phyloP scores from a whole-genome alignment of 2,888 invertebrate genomes.

The Callinectes sapidus region DNA sequence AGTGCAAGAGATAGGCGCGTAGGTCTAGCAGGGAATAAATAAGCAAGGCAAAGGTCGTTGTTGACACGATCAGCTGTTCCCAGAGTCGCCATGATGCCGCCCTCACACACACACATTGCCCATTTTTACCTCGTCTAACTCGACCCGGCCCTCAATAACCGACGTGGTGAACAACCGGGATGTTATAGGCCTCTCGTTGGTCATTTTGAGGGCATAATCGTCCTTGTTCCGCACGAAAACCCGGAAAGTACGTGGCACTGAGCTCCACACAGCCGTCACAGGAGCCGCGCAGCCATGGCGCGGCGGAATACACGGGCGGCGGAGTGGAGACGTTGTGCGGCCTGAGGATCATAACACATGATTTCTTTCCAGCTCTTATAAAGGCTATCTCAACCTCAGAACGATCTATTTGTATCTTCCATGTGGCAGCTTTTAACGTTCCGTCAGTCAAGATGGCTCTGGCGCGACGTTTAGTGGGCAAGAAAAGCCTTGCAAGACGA shows the following conservation, averaged over 20 bases:
- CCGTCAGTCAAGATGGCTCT: neutral
- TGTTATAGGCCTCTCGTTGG: constrained; percentile 68
- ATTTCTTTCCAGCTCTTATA: neutral
- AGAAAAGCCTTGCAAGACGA: constrained; percentile 36
- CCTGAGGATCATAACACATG: constrained; percentile 41
- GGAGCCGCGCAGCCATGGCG: constrained; percentile 73
- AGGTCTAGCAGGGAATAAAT: neutral
- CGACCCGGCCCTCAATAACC: constrained; percentile 71
- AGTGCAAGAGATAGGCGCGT: neutral
- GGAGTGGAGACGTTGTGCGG: constrained; percentile 52
- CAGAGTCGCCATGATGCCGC: constrained; percentile 32
- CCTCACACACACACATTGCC: constrained; percentile 6
- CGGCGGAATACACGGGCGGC: constrained; percentile 58
- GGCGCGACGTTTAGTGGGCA: neutral
- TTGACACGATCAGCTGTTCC: constrained; percentile 73
- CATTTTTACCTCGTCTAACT: constrained; percentile 71
- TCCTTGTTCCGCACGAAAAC: constrained; percentile 61
- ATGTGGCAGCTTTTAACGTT: neutral
- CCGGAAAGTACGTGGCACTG: constrained; percentile 50
- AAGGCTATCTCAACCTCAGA: neutral
- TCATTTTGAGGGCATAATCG: constrained; percentile 72
- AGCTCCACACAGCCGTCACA: constrained; percentile 55
- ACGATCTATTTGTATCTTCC: neutral
- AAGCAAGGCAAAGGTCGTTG: constrained; percentile 41
- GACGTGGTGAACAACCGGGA: constrained; percentile 72